Evolutionary conservation across 2,797 vertebrate genomes (phyloP).

Genomic region (Enteromius viviparus): DNA sequence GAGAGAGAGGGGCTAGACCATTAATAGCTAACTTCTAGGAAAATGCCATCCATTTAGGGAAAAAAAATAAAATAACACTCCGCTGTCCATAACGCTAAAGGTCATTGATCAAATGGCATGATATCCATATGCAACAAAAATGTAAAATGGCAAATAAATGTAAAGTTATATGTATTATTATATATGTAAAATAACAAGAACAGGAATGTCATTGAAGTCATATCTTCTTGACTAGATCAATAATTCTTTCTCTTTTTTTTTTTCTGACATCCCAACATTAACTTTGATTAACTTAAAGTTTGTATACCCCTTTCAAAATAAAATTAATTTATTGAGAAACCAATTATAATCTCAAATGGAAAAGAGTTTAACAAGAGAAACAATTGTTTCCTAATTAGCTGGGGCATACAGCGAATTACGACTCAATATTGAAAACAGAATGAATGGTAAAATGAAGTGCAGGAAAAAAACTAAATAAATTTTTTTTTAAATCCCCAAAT

Average conservation of each 20-base stretch:
- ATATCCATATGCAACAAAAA: background rate
- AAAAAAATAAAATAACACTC: background rate
- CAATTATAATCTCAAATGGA: conserved; percentile 23
- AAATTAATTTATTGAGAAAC: background rate
- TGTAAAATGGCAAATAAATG: background rate
- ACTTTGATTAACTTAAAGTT: background rate
- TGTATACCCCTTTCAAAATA: background rate
- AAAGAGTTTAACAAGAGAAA: conserved; percentile 19
- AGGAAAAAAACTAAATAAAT: background rate
- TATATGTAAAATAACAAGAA: too few species aligned
- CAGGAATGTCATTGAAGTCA: background rate
- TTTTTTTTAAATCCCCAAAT: background rate
- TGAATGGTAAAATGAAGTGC: background rate
- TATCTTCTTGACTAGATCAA: background rate
- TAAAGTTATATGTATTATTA: too few species aligned
- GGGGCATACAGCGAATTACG: background rate
- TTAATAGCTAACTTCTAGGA: background rate
- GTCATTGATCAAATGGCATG: background rate
- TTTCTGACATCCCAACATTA: background rate
- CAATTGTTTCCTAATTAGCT: conserved; percentile 3
- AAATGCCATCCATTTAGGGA: background rate
- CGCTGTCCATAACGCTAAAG: background rate
- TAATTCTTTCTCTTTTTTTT: background rate
- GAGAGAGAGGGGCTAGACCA: background rate
- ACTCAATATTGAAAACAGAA: background rate